Evolutionary conservation across 2,797 vertebrate species (phyloP), one percentile per base, ranked within the genome.

Genomic region (Cryptoprocta ferox): DNA sequence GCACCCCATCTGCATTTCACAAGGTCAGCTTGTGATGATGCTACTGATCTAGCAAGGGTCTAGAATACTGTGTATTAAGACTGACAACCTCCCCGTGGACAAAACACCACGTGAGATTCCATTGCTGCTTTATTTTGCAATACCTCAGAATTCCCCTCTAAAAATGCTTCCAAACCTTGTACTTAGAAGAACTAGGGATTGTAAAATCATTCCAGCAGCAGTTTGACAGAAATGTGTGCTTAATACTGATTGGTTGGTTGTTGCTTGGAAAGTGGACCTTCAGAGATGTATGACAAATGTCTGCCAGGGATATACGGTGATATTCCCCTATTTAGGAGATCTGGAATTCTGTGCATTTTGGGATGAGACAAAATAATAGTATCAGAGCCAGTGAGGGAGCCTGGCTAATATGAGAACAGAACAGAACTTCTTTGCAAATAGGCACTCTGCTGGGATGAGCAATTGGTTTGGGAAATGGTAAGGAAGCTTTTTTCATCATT

Each of bases 401-500:
- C 32, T 0, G 26, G 53, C 6, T 87, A 30, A 48, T 35, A 70
- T 21, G 70, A 89, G 63, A 37, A 11, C 19, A 28, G 61, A 37
- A 7, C 10, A 10, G 4, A 30, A 24, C 3, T 85, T 21, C 53
- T 71, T 71, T 76, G 56, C n/a, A 75, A 89, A 45, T 5, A 48
- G 39, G 35, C 35, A 11, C 24, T 90, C 56, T 4, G 9, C 16
- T n/a, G 48, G 35, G 19, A 3, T 89, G 39, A 94, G 24, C 26
- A 37, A 87, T 32, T 10, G 6, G 30, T 82, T 24, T 70, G 32
- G 26, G 59, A 75, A 89, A 63, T 12, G 18, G 73, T 71, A 78
- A 93, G 73, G 79, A 66, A 70, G 32, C 24, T 53, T 76, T 80
- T 28, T 94, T 94, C 81, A 92, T 82, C 28, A 18, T 84, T 95